These are phyloP conservation scores for Drosophila barbarae DNA, from an alignment of 2,888 invertebrate species.

Conservation along the genomic window DNA sequence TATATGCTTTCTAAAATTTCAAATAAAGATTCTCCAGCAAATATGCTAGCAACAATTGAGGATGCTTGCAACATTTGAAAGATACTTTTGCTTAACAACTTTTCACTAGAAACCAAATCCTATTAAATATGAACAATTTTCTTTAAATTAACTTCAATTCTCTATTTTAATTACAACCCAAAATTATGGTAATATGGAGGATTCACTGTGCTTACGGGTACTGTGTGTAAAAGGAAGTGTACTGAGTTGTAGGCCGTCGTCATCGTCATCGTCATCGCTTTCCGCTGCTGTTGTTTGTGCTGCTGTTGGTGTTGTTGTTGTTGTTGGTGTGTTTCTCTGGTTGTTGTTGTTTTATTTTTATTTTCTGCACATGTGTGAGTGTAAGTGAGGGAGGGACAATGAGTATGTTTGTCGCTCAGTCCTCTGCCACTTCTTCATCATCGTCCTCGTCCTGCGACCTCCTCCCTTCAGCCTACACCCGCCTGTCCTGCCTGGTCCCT, in stretches of 20 bases:
- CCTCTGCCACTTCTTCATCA: constrained; percentile 26
- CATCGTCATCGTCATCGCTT: constrained; percentile 40
- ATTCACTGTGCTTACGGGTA: constrained; percentile 11
- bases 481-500: constrained; percentile 13
- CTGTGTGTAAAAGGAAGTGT: constrained; percentile 71
- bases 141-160: background rate
- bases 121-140: background rate
- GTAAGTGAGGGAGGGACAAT: constrained; percentile 64
- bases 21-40: background rate
- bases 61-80: background rate
- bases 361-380: constrained; percentile 55
- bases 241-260: constrained; percentile 70
- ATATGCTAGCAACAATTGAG: too few relatives aligned
- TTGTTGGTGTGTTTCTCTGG: constrained; percentile 7
- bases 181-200: background rate
- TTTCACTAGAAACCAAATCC: background rate
- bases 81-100: background rate
- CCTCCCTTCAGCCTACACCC: constrained; percentile 4
- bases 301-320: constrained; percentile 35
- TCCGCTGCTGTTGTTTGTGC: constrained; percentile 30
- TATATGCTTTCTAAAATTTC: background rate
- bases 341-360: constrained; percentile 29
- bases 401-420: constrained; percentile 36
- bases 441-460: constrained; percentile 12
- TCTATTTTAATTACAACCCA: too few relatives aligned